Evolutionary conservation across 2,113 vertebrate species (phyloP).

Genomic region (Macrotus californicus): DNA sequence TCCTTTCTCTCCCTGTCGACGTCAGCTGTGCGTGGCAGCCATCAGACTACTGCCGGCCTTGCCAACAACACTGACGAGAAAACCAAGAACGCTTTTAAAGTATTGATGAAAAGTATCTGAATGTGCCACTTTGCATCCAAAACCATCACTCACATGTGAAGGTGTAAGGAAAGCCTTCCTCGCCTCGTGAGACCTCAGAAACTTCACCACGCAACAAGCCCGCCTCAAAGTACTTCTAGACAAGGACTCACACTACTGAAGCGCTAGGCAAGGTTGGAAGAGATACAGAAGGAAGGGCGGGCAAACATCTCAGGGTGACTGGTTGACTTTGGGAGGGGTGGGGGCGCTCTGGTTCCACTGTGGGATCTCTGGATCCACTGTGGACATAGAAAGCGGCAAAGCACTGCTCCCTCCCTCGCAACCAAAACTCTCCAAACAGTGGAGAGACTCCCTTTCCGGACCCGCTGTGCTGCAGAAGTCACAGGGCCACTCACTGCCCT

Average conservation of each 20-base stretch:
- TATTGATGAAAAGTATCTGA: background rate
- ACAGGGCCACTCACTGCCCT: background rate
- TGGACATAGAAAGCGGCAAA: background rate
- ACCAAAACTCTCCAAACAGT: background rate
- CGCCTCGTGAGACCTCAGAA: background rate
- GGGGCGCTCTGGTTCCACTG: accelerated
- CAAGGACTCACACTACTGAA: background rate
- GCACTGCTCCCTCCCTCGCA: background rate
- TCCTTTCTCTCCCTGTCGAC: background rate
- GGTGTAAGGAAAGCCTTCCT: background rate
- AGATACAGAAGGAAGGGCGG: background rate
- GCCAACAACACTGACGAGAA: background rate
- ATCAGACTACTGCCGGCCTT: too few relatives aligned
- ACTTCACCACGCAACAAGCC: background rate
- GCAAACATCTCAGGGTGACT: background rate
- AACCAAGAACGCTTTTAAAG: background rate
- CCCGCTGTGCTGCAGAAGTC: background rate
- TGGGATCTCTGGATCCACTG: background rate
- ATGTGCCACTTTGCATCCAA: background rate
- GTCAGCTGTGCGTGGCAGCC: background rate
- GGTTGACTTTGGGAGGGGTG: too few relatives aligned
- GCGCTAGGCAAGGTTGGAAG: background rate
- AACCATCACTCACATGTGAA: background rate
- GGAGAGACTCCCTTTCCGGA: too few relatives aligned
- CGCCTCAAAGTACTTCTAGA: background rate